Percentiles rank a stretch among this genome's conserved stretches.
phyloP scores from a whole-genome alignment of 2,888 invertebrate genomes.

The Xestia c-nigrum region DNA sequence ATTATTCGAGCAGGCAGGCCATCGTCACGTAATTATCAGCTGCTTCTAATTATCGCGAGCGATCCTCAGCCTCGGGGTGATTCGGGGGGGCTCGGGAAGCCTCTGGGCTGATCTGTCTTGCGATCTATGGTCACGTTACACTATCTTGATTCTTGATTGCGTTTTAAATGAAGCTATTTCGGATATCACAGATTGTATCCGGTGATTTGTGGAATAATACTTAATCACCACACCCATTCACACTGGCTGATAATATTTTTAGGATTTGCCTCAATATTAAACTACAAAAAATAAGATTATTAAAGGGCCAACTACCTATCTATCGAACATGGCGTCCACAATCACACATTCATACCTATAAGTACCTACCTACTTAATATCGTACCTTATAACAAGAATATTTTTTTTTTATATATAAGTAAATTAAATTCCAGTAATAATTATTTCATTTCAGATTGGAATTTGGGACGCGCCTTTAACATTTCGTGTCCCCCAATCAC shows the following conservation, averaged over 20 bases:
- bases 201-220: background rate
- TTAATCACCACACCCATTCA: background rate
- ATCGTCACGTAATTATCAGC: slow-evolving; percentile 59
- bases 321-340: background rate
- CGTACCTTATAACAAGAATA: background rate
- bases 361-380: too few species aligned
- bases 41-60: slow-evolving; percentile 58
- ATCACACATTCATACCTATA: background rate
- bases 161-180: slow-evolving; percentile 12
- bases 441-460: background rate
- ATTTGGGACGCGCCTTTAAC: background rate
- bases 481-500: slow-evolving; percentile 29
- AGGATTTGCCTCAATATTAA: background rate
- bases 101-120: slow-evolving; percentile 18
- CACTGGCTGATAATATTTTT: background rate
- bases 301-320: background rate
- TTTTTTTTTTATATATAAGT: background rate
- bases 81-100: background rate
- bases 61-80: slow-evolving; percentile 28
- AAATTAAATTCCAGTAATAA: background rate
- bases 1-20: slow-evolving; percentile 56
- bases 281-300: background rate
- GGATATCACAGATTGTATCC: background rate
- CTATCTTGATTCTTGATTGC: slow-evolving; percentile 18
- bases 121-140: slow-evolving; percentile 3